These are phyloP conservation scores for Macquaria australasica DNA, from an alignment of 2,113 vertebrate genomes.

Conservation along the genomic window DNA sequence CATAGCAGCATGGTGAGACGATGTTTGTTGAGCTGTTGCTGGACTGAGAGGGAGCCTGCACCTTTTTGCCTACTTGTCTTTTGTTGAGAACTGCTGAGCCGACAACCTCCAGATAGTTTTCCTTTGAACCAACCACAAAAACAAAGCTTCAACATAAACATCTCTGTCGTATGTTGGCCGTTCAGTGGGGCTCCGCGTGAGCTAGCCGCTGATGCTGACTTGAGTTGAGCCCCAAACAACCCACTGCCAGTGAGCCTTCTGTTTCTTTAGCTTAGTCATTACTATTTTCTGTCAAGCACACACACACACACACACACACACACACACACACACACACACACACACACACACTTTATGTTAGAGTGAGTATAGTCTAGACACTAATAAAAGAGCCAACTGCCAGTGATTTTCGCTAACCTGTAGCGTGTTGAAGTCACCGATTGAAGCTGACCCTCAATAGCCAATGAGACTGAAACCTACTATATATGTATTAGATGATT, in stretches of 20 bases:
- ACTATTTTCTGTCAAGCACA: background rate
- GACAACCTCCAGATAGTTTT: background rate
- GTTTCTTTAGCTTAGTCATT: background rate
- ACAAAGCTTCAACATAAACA: too few species aligned
- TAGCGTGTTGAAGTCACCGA: background rate
- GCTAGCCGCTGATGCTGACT: too few species aligned
- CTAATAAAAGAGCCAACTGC: background rate
- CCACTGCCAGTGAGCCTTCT: background rate
- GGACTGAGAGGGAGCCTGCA: background rate
- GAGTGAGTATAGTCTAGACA: background rate
- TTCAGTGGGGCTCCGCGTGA: too few species aligned
- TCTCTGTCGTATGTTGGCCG: too few species aligned
- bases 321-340: background rate
- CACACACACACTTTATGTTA: background rate
- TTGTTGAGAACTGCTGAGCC: constrained; percentile 9
- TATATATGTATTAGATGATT: background rate
- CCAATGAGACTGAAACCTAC: background rate
- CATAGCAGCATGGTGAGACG: background rate
- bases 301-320: background rate
- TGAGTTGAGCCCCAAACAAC: too few species aligned
- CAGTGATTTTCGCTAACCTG: background rate
- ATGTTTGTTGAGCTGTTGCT: background rate
- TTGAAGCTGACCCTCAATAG: background rate
- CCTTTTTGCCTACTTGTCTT: constrained; percentile 2
- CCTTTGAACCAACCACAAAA: constrained; percentile 1